Evolutionary conservation across 2,113 vertebrate species (phyloP), one percentile per base, ranked within the genome.

Genomic region (Aix galericulata): DNA sequence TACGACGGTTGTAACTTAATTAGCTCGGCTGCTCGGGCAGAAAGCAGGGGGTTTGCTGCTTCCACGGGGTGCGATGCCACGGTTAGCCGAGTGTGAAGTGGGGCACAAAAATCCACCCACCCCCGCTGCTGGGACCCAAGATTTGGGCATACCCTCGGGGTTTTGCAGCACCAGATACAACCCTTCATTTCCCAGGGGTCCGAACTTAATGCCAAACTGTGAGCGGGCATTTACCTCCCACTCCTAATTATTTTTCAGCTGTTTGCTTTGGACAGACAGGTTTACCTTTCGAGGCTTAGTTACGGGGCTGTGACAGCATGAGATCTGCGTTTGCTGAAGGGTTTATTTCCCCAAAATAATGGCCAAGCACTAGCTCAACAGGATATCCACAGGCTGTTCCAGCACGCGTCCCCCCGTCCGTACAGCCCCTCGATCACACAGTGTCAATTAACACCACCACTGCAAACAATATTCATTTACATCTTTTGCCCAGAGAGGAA

Each of bases 1-100:
- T 7, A 38, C 0, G 55, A 93, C 42, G 48, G 50, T 1, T 60
- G 77, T 9, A 52, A 86, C 76, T 90, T 79, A 53, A 71, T 88
- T 55, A 68, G 58, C 48, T 84, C 0, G 0, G 72, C 32, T 46
- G 63, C 16, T 10, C 34, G 80, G 76, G 59, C 60, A 17, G 0
- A 0, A 80, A 4, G 1, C 26, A 0, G 3, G 32, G 55, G 7
- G 3, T 66, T 11, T 0, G 1, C 9, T 71, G 21, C 34, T 31
- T 63, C 62, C 40, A 11, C 0, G 12, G 44, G 42, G 14, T 48
- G 23, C 4, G 34, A 6, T 4, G 3, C 22, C 0, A 1, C 5
- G 32, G 9, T 29, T 75, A 67, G 9, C 9, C 0, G 12, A 38
- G 56, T 4, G 5, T 10, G 26, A 71, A 59, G 26, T 1, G 29